A percentile compares a stretch with the other conserved stretches of the same genome.
These are phyloP conservation scores for Mus spicilegus DNA, from an alignment of 2,113 vertebrate species.

Conservation along the genomic window DNA sequence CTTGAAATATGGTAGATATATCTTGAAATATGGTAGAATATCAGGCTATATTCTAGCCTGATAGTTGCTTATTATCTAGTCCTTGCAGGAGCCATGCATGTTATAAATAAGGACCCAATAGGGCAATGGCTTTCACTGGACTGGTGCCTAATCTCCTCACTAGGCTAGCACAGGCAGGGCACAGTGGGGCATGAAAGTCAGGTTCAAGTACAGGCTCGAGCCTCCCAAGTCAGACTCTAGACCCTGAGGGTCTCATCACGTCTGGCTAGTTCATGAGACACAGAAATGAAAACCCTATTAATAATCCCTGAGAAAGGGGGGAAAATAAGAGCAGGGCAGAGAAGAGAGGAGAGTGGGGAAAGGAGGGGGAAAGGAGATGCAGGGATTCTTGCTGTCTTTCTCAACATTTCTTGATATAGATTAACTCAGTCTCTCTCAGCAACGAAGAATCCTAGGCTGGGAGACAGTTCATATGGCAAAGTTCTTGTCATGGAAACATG, in stretches of 20 bases:
- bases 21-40: too few relatives aligned
- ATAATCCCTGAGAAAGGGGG: not conserved
- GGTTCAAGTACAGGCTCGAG: not conserved
- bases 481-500: not conserved
- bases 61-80: not conserved
- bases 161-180: not conserved
- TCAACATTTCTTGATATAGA: not conserved
- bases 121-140: not conserved
- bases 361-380: accelerated
- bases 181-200: not conserved
- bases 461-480: not conserved
- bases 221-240: not conserved
- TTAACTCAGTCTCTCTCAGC: not conserved
- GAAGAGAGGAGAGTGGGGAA: not conserved
- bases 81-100: not conserved
- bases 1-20: too few relatives aligned
- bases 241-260: not conserved
- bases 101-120: not conserved
- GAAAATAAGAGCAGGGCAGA: not conserved
- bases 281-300: not conserved
- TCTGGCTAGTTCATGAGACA: not conserved
- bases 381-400: not conserved
- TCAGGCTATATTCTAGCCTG: not conserved
- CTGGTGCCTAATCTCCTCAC: too few relatives aligned
- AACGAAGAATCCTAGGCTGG: not conserved